phyloP scores from a whole-genome alignment of 2,888 invertebrate genomes.

The Melinopterus prodromus region DNA sequence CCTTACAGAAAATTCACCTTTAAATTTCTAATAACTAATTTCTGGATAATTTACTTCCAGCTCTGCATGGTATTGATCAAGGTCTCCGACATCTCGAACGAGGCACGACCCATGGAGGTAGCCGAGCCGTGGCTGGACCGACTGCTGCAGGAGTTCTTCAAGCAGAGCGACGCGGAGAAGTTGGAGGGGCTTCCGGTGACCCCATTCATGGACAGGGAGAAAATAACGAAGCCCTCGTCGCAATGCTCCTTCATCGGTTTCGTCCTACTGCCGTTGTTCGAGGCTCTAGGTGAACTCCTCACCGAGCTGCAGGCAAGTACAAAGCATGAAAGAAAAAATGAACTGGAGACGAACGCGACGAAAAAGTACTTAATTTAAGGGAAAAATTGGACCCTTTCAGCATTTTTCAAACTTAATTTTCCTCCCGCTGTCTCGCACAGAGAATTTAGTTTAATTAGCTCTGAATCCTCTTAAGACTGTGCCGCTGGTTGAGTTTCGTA shows the following conservation, averaged over 20 bases:
- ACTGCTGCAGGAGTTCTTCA: slow-evolving; percentile 76
- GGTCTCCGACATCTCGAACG: slow-evolving; percentile 85
- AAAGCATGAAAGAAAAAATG: not conserved
- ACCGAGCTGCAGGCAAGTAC: slow-evolving; percentile 72
- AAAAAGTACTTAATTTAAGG: not conserved
- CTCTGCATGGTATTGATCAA: slow-evolving; percentile 83
- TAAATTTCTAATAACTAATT: not conserved
- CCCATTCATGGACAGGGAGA: slow-evolving; percentile 87
- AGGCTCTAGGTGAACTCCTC: slow-evolving; percentile 77
- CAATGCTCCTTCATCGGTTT: slow-evolving; percentile 86
- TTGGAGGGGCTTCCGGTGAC: slow-evolving; percentile 84
- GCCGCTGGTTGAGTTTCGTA: not conserved
- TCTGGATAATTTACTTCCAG: slow-evolving; percentile 56
- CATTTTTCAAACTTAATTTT: slow-evolving; percentile 6
- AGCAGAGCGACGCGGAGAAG: slow-evolving; percentile 83
- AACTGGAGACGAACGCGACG: not conserved
- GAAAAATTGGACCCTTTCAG: slow-evolving; percentile 5
- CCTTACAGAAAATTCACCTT: not conserved
- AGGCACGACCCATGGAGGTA: slow-evolving; percentile 82
- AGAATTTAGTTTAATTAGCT: not conserved
- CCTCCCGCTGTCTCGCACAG: not conserved
- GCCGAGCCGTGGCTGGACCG: slow-evolving; percentile 86
- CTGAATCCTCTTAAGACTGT: not conserved
- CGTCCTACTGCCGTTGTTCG: slow-evolving; percentile 81
- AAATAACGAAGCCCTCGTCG: slow-evolving; percentile 83